These are phyloP conservation scores for Scaptomyza cyrtandrae DNA, from an alignment of 2,888 invertebrate genomes.

Conservation along the genomic window DNA sequence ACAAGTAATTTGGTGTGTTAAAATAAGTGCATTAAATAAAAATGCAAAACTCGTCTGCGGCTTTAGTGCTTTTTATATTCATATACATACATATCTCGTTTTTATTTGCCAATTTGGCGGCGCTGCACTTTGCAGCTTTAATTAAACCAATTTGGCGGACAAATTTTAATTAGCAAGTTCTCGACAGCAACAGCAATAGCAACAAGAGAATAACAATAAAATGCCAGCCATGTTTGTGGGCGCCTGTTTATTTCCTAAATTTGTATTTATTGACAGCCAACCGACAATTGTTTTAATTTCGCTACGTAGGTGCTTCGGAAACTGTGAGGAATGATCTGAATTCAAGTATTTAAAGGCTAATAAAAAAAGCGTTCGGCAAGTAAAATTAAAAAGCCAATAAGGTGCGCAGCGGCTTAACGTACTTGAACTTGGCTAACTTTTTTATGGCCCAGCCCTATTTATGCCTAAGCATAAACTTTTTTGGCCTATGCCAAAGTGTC, in stretches of 20 bases:
- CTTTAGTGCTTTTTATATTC: not conserved
- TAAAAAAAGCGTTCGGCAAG: conserved; percentile 68
- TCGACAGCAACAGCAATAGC: conserved; percentile 17
- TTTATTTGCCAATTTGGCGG: conserved; percentile 61
- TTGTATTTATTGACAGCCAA: conserved; percentile 51
- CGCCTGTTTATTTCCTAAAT: conserved; percentile 56
- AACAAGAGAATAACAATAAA: conserved; percentile 45
- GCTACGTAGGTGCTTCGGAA: not conserved
- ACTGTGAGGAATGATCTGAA: not conserved
- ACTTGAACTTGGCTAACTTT: conserved; percentile 58
- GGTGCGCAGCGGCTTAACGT: conserved; percentile 45
- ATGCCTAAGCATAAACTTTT: conserved; percentile 52
- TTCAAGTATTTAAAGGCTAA: conserved; percentile 58
- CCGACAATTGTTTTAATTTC: conserved; percentile 74
- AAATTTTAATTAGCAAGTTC: conserved; percentile 72
- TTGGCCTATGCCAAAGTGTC: conserved; percentile 28
- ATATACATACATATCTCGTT: conserved; percentile 10
- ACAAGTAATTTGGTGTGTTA: conserved; percentile 21
- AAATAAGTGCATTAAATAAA: conserved; percentile 22
- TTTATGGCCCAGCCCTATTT: conserved; percentile 68
- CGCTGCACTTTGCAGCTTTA: conserved; percentile 54
- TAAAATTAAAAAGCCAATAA: conserved; percentile 73
- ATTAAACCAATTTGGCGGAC: conserved; percentile 68
- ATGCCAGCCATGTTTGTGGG: conserved; percentile 52
- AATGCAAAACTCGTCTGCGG: conserved; percentile 20